These are phyloP conservation scores for Pygoscelis adeliae DNA, from an alignment of 2,113 vertebrate genomes.

Conservation along the genomic window DNA sequence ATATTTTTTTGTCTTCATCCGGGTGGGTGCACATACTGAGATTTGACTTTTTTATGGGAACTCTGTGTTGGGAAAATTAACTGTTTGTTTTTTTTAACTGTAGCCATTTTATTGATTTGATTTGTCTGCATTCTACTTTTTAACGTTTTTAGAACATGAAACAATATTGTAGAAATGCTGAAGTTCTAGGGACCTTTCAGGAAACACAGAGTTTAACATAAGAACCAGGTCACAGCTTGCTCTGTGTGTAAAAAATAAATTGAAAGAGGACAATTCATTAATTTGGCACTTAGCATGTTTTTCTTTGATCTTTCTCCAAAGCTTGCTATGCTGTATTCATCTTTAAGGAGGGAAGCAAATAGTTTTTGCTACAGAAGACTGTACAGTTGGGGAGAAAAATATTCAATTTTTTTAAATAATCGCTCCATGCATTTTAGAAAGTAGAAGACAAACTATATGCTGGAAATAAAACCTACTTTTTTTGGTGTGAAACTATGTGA, in stretches of 20 bases:
- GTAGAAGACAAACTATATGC: not conserved
- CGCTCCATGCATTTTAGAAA: not conserved
- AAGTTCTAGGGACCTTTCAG: not conserved
- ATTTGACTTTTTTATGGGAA: not conserved
- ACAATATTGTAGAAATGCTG: not conserved
- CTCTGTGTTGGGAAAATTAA: not conserved
- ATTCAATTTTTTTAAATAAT: not conserved
- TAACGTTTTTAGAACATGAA: not conserved
- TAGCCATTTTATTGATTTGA: not conserved
- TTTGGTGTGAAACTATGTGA: not conserved
- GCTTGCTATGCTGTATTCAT: slow-evolving; percentile 17
- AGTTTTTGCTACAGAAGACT: not conserved
- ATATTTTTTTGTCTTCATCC: not conserved
- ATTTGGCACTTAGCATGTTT: slow-evolving; percentile 35
- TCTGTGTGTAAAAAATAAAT: slow-evolving; percentile 45
- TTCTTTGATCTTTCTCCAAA: slow-evolving; percentile 60
- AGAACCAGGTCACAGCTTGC: slow-evolving; percentile 5
- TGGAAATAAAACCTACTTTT: not conserved
- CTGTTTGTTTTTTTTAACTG: not conserved
- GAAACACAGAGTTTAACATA: slow-evolving; percentile 26
- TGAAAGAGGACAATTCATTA: slow-evolving; percentile 49
- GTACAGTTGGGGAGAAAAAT: not conserved
- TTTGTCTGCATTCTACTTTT: not conserved
- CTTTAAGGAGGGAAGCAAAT: not conserved
- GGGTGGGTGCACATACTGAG: not conserved